Conservation (phyloP, 2,888 invertebrate species). For the Macropis europaea region DNA sequence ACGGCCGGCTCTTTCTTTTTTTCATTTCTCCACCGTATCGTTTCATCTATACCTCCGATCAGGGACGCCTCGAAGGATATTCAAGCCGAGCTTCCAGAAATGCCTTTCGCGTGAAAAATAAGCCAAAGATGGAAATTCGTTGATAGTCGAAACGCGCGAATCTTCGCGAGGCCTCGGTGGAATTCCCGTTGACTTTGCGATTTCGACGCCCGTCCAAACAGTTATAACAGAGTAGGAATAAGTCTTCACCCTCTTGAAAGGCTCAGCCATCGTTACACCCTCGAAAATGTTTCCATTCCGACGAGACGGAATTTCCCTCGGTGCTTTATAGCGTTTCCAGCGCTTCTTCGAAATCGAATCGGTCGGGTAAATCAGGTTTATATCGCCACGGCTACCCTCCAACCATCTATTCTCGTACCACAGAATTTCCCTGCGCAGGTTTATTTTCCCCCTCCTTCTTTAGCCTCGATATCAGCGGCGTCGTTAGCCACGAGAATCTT, state of each 20-base stretch:
- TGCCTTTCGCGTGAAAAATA: not conserved
- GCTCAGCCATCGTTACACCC: not conserved
- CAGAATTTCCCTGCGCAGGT: not conserved
- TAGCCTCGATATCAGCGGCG: not conserved
- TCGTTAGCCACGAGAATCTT: not conserved
- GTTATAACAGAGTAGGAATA: not conserved
- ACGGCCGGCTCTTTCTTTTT: not conserved
- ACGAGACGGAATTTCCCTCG: not conserved
- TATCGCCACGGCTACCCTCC: not conserved
- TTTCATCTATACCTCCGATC: not conserved
- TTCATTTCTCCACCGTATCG: no score
- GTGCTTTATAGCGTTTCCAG: not conserved
- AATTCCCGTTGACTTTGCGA: not conserved
- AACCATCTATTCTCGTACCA: not conserved
- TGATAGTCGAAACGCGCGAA: no score
- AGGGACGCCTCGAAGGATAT: not conserved
- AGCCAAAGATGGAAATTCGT: not conserved
- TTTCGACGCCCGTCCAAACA: no score
- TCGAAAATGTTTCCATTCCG: conserved; percentile 5
- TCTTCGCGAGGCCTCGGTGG: no score
- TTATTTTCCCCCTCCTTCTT: not conserved
- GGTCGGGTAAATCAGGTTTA: conserved; percentile 2
- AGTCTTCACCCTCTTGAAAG: not conserved
- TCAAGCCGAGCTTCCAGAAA: not conserved
- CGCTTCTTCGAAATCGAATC: not conserved